Base-by-base conservation (phyloP, 2,113 vertebrate genomes). In the Atrichornis clamosus region DNA sequence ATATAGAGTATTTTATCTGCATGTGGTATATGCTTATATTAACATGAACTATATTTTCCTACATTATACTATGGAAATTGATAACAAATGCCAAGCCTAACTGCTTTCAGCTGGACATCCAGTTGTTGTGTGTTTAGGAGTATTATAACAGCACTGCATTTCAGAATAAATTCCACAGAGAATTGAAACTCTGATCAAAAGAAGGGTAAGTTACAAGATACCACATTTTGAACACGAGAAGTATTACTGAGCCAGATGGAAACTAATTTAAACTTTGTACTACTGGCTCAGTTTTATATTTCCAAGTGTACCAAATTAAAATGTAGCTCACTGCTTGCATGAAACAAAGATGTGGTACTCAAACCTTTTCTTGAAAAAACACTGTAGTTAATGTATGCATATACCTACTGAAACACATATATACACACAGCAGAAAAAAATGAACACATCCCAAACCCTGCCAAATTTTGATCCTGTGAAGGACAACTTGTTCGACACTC, bases 251-350 rank as follows among this genome's bases (percentile, higher is more conserved):
- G 73, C 60, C 93, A 95, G 93, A 94, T 92, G 90, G 95, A 93
- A 96, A 93, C 85, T 80, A 92, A 93, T 96, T 95, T 96, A 93
- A 92, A 95, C 87, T 88, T 86, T 42, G 76, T 93, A 81, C 59
- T 94, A 91, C 73, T 78, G 90, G 79, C 79, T 96, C 79, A 74
- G 67, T 77, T 94, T 79, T 80, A n/a, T 63, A 84, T 84, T 93
- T 72, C 53, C 78, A 70, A 88, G 67, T n/a, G 75, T n/a, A 92
- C 35, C 44, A 84, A 90, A 92, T 92, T 90, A 93, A 89, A 94
- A 90, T 41, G 28, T 64, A 81, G 59, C 56, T 83, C 67, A 58
- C 68, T 53, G 63, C 68, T 86, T 79, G 59, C 44, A 74, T 37
- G 67, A 78, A 96, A 59, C 67, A 47, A 73, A 95, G 67, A 1